A percentile compares a stretch with the other conserved stretches of the same genome.
Evolutionary conservation across 2,888 invertebrate species (phyloP).

Genomic region (Sinhomidia bicolor): DNA sequence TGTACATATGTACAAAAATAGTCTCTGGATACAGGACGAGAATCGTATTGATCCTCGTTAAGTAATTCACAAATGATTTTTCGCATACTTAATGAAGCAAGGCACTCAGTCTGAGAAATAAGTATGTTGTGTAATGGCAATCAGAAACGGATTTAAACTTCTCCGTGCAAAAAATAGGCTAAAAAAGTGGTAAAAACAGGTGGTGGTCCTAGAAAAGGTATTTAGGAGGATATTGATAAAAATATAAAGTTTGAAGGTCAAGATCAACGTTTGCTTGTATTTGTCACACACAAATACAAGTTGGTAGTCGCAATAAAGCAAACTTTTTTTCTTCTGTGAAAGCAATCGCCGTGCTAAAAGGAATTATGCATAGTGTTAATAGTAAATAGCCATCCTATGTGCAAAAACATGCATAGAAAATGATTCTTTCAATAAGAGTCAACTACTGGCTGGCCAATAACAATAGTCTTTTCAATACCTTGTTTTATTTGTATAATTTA

Average conservation of each 20-base stretch:
- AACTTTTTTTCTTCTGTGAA: too few relatives aligned
- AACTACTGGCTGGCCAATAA: background rate
- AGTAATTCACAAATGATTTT: constrained; percentile 47
- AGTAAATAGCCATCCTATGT: too few relatives aligned
- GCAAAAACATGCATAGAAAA: background rate
- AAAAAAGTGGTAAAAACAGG: constrained; percentile 21
- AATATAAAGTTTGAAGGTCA: constrained; percentile 36
- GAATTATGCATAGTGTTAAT: too few relatives aligned
- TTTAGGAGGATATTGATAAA: background rate
- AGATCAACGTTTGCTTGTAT: background rate
- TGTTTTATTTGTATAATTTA: constrained; percentile 14
- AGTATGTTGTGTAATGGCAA: background rate
- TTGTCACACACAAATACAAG: too few relatives aligned
- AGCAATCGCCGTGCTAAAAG: too few relatives aligned
- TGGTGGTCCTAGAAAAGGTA: background rate
- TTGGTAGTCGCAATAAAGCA: too few relatives aligned
- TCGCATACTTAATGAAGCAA: background rate
- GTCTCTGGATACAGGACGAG: constrained; percentile 15
- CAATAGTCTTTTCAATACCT: too few relatives aligned
- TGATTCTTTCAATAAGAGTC: background rate
- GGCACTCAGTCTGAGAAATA: background rate
- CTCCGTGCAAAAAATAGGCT: background rate
- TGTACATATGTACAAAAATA: constrained; percentile 44
- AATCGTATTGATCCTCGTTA: constrained; percentile 40
- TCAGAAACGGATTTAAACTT: background rate